A percentile compares a stretch with the other conserved stretches of the same genome.
Conservation (phyloP, 1,140 invertebrate species). For the Drosophila quadrilineata region DNA sequence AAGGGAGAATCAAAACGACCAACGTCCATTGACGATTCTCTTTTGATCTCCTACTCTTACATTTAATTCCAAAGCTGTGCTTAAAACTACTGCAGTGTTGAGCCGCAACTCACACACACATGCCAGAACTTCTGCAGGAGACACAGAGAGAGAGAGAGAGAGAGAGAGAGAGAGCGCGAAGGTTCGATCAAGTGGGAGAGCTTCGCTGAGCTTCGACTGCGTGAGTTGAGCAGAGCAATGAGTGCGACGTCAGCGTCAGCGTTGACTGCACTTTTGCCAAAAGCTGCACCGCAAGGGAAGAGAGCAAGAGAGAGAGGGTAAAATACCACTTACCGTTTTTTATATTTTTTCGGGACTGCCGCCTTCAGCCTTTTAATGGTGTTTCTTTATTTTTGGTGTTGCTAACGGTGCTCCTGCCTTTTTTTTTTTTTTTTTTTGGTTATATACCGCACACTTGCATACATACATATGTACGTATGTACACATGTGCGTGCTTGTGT, state of each 20-base stretch:
- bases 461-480: not conserved
- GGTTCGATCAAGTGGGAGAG: not conserved
- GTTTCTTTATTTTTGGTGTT: constrained; percentile 59
- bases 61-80: too few relatives aligned
- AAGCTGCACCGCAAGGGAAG: not conserved
- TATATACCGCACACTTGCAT: constrained; percentile 18
- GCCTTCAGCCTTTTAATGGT: constrained; percentile 13
- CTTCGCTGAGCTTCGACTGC: not conserved
- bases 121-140: too few relatives aligned
- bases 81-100: too few relatives aligned
- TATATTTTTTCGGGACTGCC: constrained; percentile 38
- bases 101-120: too few relatives aligned
- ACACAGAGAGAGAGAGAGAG: not conserved
- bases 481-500: constrained; percentile 1
- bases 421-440: too few relatives aligned
- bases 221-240: not conserved
- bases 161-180: constrained; percentile 7
- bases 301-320: not conserved
- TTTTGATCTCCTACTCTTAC: too few relatives aligned
- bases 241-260: not conserved
- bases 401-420: constrained; percentile 69
- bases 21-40: too few relatives aligned
- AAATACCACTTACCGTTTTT: constrained; percentile 39
- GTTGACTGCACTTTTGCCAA: constrained; percentile 12
- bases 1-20: too few relatives aligned